Conservation (phyloP, 2,113 vertebrate species). For the Hippocampus abdominalis region DNA sequence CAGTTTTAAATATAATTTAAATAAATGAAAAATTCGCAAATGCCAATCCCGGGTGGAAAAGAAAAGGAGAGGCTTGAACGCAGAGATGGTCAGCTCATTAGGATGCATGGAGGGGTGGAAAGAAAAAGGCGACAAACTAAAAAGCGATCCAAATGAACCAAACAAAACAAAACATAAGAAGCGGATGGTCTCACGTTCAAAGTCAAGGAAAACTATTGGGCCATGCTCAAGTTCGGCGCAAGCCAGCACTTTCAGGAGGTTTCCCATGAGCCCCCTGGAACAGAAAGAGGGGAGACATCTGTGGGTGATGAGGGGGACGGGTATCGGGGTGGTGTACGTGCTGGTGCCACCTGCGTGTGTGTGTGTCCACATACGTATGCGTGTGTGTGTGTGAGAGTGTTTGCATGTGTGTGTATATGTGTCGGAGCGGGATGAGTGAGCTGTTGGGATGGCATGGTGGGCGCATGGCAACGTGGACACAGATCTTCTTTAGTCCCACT, state of each 20-base stretch:
- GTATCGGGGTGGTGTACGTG: conserved; percentile 57
- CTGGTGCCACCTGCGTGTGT: conserved; percentile 30
- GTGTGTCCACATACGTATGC: conserved; percentile 18
- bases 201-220: conserved; percentile 97
- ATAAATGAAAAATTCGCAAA: conserved; percentile 40
- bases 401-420: conserved; percentile 30
- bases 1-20: no score
- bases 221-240: conserved; percentile 93
- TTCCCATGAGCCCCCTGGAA: conserved; percentile 95
- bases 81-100: conserved; percentile 16
- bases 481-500: conserved; percentile 62
- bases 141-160: conserved; percentile 43
- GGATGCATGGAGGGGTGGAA: conserved; percentile 33
- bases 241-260: conserved; percentile 95
- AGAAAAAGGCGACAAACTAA: conserved; percentile 46
- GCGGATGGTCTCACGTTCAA: conserved; percentile 93
- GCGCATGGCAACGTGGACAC: conserved; percentile 50
- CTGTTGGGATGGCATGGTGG: conserved; percentile 47
- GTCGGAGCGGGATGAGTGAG: conserved; percentile 41
- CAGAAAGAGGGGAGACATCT: conserved; percentile 85
- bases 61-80: conserved; percentile 13
- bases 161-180: conserved; percentile 72
- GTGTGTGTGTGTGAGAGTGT: conserved; percentile 17
- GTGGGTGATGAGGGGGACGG: conserved; percentile 76
- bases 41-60: conserved; percentile 56